Conservation (phyloP, 1,140 invertebrate genomes). For the honey bee (Apis mellifera) region Amel_HAv3.1 CM009936.2:7767001-7767500, state of each 20-base stretch:
- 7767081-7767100: slow-evolving; percentile 64
- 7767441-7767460: too few species aligned
- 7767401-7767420: not conserved
- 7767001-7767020: slow-evolving; percentile 46
- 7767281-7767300: slow-evolving; percentile 38
- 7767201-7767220: slow-evolving; percentile 42
- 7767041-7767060: not conserved
- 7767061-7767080: slow-evolving; percentile 32
- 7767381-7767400: too few species aligned
- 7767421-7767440: too few species aligned
- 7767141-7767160: slow-evolving; percentile 47
- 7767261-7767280: slow-evolving; percentile 20
- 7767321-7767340: not conserved
- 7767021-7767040: slow-evolving; percentile 46
- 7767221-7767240: slow-evolving; percentile 54
- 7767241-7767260: slow-evolving; percentile 40
- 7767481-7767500: too few species aligned
- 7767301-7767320: not conserved
- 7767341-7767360: slow-evolving; percentile 1
- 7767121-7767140: slow-evolving; percentile 44
- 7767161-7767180: slow-evolving; percentile 58
- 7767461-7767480: too few species aligned
- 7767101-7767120: slow-evolving; percentile 52
- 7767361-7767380: not conserved
- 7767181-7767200: slow-evolving; percentile 24